Percentiles rank a stretch among this genome's conserved stretches.
Evolutionary conservation across 2,797 vertebrate genomes (phyloP).

Genomic region (Gymnothorax javanicus): DNA sequence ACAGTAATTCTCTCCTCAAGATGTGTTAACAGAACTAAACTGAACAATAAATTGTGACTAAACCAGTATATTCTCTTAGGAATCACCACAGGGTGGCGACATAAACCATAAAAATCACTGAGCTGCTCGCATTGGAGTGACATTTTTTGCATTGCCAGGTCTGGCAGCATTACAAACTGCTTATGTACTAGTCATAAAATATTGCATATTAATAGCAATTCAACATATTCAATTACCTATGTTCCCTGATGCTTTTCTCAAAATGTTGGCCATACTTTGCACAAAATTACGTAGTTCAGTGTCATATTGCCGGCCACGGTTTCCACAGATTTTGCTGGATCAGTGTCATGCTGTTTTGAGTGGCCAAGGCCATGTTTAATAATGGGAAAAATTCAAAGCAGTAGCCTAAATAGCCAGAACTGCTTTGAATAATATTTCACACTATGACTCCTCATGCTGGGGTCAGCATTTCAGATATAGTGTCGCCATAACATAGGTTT

Average conservation of each 20-base stretch:
- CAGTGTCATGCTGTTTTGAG: slow-evolving; percentile 1
- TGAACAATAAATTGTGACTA: neutral
- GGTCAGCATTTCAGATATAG: neutral
- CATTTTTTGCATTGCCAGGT: neutral
- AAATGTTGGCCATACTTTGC: neutral
- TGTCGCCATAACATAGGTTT: neutral
- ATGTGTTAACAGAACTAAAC: neutral
- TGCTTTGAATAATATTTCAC: neutral
- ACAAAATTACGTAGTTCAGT: neutral
- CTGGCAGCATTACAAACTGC: neutral
- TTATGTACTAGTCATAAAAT: neutral
- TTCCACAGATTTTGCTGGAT: neutral
- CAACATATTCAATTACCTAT: neutral
- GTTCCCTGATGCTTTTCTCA: neutral
- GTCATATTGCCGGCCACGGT: neutral
- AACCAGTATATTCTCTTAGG: neutral
- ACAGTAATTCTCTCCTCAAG: neutral
- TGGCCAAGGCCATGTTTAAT: neutral
- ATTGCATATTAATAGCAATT: neutral
- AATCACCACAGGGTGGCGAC: slow-evolving; percentile 51
- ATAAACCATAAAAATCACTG: slow-evolving; percentile 15
- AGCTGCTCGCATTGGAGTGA: neutral
- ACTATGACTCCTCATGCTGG: neutral
- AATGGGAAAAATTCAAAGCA: neutral
- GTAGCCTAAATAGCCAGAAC: neutral